phyloP scores from a whole-genome alignment of 2,888 invertebrate genomes.

The Nomada ferruginata region DNA sequence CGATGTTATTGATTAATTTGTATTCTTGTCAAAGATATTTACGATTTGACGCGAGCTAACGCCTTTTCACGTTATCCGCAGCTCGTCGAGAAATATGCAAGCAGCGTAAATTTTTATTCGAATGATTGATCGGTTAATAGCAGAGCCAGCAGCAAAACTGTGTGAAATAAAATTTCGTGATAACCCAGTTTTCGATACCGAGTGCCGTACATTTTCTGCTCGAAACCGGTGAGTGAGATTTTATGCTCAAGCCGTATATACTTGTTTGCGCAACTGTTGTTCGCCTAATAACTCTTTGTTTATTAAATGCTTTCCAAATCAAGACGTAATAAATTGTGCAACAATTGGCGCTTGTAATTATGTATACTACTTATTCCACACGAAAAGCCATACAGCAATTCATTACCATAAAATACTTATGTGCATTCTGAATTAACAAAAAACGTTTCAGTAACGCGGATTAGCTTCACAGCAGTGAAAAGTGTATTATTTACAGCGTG shows the following conservation, averaged over 20 bases:
- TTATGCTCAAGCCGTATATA: not conserved
- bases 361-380: too few relatives aligned
- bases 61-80: not conserved
- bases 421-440: not conserved
- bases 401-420: not conserved
- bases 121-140: conserved; percentile 1
- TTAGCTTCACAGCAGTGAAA: not conserved
- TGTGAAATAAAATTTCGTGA: not conserved
- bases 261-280: not conserved
- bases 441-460: not conserved
- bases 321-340: too few relatives aligned
- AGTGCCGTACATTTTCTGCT: not conserved
- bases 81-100: not conserved
- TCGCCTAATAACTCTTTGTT: not conserved
- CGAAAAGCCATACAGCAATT: not conserved
- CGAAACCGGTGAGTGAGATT: not conserved
- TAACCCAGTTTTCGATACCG: conserved; percentile 1
- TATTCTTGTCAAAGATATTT: too few relatives aligned
- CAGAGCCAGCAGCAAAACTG: not conserved
- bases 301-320: not conserved
- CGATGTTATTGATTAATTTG: too few relatives aligned
- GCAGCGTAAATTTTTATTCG: not conserved
- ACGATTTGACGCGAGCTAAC: not conserved
- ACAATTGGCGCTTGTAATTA: not conserved
- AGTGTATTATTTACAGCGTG: not conserved